These are phyloP conservation scores for Drosophila funebris DNA, from an alignment of 1,140 invertebrate genomes.

Conservation along the genomic window DNA sequence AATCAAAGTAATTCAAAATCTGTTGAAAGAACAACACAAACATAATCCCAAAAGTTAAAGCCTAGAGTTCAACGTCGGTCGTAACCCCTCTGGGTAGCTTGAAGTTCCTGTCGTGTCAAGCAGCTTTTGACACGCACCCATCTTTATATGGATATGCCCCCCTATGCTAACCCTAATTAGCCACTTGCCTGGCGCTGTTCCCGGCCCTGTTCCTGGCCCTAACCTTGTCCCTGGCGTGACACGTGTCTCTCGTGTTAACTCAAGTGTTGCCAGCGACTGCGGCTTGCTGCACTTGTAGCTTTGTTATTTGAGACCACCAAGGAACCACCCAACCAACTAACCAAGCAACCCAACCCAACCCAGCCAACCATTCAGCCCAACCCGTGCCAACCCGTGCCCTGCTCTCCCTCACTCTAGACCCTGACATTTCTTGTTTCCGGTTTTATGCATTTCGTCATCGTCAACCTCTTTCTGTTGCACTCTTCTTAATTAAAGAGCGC, in stretches of 20 bases:
- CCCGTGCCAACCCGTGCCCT: conserved; percentile 19
- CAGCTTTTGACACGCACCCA: not conserved
- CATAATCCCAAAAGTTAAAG: no score
- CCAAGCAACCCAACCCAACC: not conserved
- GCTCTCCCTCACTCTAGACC: not conserved
- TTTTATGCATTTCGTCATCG: conserved; percentile 47
- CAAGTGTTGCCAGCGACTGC: conserved; percentile 53
- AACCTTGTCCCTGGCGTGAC: conserved; percentile 15
- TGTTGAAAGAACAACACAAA: no score
- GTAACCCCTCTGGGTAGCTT: not conserved
- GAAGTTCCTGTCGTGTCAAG: conserved; percentile 11
- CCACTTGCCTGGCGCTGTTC: conserved; percentile 10
- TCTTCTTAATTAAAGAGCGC: conserved; percentile 50
- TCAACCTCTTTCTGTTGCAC: conserved; percentile 34
- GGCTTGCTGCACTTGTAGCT: conserved; percentile 34
- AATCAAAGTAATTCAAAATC: no score
- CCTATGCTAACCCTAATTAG: conserved; percentile 17
- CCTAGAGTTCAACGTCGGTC: no score
- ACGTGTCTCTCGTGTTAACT: conserved; percentile 63
- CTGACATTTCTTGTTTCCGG: conserved; percentile 43
- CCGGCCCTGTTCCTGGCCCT: no score
- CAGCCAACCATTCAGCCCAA: conserved; percentile 8
- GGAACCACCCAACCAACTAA: conserved; percentile 5
- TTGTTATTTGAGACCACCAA: conserved; percentile 48
- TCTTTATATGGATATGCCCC: not conserved